These are phyloP conservation scores for Aurelia aurita DNA, from an alignment of 30 jellyfish, hydroid and myxozoan species.

Conservation along the genomic window DNA sequence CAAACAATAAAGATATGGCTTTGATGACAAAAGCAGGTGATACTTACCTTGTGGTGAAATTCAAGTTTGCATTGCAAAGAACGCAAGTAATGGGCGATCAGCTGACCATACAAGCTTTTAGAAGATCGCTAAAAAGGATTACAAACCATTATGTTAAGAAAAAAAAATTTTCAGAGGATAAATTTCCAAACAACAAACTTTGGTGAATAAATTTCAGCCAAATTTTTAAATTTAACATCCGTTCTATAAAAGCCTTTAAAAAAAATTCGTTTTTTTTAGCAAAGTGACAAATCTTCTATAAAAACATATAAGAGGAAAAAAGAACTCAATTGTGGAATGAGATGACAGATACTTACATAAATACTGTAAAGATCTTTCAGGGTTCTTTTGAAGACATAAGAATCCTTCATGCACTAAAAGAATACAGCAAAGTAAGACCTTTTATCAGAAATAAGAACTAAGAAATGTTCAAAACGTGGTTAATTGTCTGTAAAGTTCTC, in stretches of 20 bases:
- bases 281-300: too few relatives aligned
- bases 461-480: neutral
- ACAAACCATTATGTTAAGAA: neutral
- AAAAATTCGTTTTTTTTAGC: too few relatives aligned
- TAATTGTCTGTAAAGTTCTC: too few relatives aligned
- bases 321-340: neutral
- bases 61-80: conserved; percentile 79
- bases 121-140: conserved; percentile 66
- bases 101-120: conserved; percentile 81
- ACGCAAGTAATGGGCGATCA: conserved; percentile 73
- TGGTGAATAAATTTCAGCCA: too few relatives aligned
- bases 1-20: too few relatives aligned
- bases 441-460: neutral
- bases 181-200: too few relatives aligned
- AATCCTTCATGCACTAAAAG: conserved; percentile 83
- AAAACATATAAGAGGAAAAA: neutral
- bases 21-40: neutral
- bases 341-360: conserved; percentile 66
- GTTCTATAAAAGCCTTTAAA: too few relatives aligned
- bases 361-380: conserved; percentile 75
- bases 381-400: conserved; percentile 85
- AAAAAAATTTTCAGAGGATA: too few relatives aligned
- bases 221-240: too few relatives aligned
- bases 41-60: conserved; percentile 85
- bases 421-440: neutral